Evolutionary conservation across 2,888 invertebrate species (phyloP).

Genomic region (Fragum fragum): DNA sequence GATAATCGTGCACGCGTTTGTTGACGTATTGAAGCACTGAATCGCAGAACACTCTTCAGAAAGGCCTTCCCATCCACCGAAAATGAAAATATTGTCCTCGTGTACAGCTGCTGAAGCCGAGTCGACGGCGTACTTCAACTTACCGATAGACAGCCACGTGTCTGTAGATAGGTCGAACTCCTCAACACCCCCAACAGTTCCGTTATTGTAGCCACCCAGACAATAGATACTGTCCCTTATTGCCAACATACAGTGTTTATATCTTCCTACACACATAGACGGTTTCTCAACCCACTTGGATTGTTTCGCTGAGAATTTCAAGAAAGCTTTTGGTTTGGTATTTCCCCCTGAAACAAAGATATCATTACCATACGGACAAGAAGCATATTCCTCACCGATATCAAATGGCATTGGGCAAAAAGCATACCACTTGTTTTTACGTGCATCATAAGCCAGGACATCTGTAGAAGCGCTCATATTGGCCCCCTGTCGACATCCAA

Average conservation of each 20-base stretch:
- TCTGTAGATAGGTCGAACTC: conserved; percentile 65
- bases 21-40: conserved; percentile 67
- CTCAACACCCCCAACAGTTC: conserved; percentile 64
- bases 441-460: conserved; percentile 56
- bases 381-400: conserved; percentile 69
- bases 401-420: conserved; percentile 58
- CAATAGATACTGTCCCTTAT: conserved; percentile 53
- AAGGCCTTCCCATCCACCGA: conserved; percentile 69
- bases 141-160: conserved; percentile 64
- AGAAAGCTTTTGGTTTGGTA: conserved; percentile 41
- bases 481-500: conserved; percentile 52
- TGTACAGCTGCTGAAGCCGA: conserved; percentile 59
- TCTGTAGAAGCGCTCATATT: conserved; percentile 36
- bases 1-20: conserved; percentile 53
- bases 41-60: conserved; percentile 60
- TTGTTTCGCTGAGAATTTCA: conserved; percentile 64
- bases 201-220: conserved; percentile 70
- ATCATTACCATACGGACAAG: conserved; percentile 70
- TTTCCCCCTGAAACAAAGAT: conserved; percentile 71
- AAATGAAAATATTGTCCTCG: conserved; percentile 64
- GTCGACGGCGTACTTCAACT: conserved; percentile 64
- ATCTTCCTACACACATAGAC: conserved; percentile 58
- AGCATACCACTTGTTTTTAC: conserved; percentile 64
- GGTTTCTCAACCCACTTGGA: conserved; percentile 66
- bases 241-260: conserved; percentile 71